A percentile compares a stretch with the other conserved stretches of the same genome.
phyloP scores from a whole-genome alignment of 2,888 invertebrate species.

The Drosophila recens region DNA sequence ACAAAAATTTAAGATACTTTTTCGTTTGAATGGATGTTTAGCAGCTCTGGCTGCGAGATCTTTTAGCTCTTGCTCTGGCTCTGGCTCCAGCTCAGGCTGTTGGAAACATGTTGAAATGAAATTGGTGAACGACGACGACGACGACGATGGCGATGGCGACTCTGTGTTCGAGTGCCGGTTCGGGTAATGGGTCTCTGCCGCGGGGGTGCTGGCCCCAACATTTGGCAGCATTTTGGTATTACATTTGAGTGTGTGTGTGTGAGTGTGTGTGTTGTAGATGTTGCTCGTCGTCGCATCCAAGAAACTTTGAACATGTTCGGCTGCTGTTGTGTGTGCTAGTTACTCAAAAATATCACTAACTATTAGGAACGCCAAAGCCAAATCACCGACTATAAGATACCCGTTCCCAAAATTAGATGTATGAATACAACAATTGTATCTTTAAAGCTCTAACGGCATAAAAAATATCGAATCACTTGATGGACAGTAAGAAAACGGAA shows the following conservation, averaged over 20 bases:
- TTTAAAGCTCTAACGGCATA: neutral
- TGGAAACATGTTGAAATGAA: conserved; percentile 80
- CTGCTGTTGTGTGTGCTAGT: conserved; percentile 67
- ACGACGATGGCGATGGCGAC: conserved; percentile 43
- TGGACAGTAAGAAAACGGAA: neutral
- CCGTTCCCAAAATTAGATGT: neutral
- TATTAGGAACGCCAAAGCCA: neutral
- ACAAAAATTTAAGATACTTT: conserved; percentile 81
- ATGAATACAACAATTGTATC: neutral
- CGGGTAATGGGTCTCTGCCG: conserved; percentile 66
- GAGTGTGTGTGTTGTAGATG: conserved; percentile 41
- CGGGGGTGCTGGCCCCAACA: conserved; percentile 71
- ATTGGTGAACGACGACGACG: conserved; percentile 69
- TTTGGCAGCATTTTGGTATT: conserved; percentile 77
- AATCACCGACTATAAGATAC: neutral
- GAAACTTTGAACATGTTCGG: conserved; percentile 76
- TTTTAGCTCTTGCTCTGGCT: conserved; percentile 52
- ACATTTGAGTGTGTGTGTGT: conserved; percentile 48
- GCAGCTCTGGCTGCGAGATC: conserved; percentile 65
- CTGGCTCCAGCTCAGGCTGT: conserved; percentile 47
- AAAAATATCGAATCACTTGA: neutral
- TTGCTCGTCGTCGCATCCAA: conserved; percentile 65
- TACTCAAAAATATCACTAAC: conserved; percentile 74
- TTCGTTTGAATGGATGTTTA: conserved; percentile 62
- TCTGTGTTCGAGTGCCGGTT: conserved; percentile 52